Percentiles rank a stretch among this genome's conserved stretches.
Evolutionary conservation across 2,888 invertebrate species (phyloP).

Genomic region (Catocala sponsa): DNA sequence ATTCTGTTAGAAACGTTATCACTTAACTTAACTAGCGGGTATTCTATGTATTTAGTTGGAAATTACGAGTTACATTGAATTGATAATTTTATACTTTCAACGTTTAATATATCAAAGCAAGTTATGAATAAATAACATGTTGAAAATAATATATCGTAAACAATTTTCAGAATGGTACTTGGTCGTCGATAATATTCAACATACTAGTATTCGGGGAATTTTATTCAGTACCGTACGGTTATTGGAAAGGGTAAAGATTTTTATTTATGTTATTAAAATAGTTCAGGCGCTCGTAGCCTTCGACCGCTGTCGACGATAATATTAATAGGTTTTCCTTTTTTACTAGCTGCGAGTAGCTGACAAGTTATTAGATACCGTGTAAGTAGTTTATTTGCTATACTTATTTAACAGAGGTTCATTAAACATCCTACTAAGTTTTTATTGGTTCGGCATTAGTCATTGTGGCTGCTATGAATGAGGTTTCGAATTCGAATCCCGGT

Average conservation of each 20-base stretch:
- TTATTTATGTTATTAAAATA: conserved; percentile 47
- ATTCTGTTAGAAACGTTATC: conserved; percentile 41
- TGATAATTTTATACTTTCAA: not conserved
- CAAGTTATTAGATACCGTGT: not conserved
- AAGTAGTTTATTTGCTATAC: too few relatives aligned
- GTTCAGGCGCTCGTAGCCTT: conserved; percentile 33
- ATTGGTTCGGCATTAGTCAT: too few relatives aligned
- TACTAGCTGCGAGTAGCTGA: not conserved
- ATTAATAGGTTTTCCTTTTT: conserved; percentile 33
- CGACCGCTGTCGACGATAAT: conserved; percentile 23
- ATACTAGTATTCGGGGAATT: conserved; percentile 23
- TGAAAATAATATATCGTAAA: too few relatives aligned
- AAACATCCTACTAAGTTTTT: too few relatives aligned
- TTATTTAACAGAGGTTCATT: too few relatives aligned
- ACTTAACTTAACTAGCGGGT: conserved; percentile 17
- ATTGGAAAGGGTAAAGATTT: conserved; percentile 4
- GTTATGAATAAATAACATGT: too few relatives aligned
- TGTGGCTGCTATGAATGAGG: too few relatives aligned
- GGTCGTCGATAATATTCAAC: too few relatives aligned
- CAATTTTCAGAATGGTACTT: too few relatives aligned
- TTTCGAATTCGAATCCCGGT: too few relatives aligned
- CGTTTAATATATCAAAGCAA: not conserved
- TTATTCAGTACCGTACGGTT: conserved; percentile 27
- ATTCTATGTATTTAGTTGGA: conserved; percentile 5
- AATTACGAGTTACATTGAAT: conserved; percentile 3